Evolutionary conservation across 1,140 invertebrate genomes (phyloP).

Genomic region (Galleria mellonella): DNA sequence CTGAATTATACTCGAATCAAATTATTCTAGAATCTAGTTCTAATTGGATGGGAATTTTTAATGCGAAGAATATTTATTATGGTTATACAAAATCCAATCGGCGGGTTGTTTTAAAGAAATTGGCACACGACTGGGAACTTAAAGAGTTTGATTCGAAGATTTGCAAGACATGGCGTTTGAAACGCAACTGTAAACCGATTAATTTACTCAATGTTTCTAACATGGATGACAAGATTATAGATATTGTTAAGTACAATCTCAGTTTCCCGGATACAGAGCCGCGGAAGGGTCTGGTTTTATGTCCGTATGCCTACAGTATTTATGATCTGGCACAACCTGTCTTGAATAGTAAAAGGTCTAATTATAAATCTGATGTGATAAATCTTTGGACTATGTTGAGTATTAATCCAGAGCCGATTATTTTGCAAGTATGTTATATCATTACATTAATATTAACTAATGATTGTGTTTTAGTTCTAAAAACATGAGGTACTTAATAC

Average conservation of each 20-base stretch:
- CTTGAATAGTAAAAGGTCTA: constrained; percentile 23
- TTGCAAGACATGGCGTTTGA: constrained; percentile 40
- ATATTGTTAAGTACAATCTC: constrained; percentile 46
- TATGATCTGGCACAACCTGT: constrained; percentile 42
- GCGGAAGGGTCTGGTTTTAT: constrained; percentile 46
- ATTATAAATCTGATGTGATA: constrained; percentile 39
- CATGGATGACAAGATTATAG: constrained; percentile 45
- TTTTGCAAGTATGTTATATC: constrained; percentile 42
- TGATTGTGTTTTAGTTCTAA: too few relatives aligned
- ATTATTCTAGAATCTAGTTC: constrained; percentile 31
- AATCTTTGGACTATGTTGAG: constrained; percentile 63
- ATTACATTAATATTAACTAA: neutral
- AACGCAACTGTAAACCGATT: constrained; percentile 37
- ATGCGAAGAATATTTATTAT: constrained; percentile 58
- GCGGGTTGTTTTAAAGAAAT: constrained; percentile 49
- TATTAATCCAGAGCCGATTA: constrained; percentile 60
- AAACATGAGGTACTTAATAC: too few relatives aligned
- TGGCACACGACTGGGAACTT: constrained; percentile 53
- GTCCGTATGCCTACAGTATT: constrained; percentile 53
- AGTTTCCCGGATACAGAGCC: constrained; percentile 37
- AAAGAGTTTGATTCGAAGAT: constrained; percentile 45
- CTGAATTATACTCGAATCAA: constrained; percentile 57
- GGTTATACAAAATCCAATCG: constrained; percentile 51
- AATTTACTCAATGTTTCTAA: constrained; percentile 39
- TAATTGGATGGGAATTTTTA: constrained; percentile 42